These are phyloP conservation scores for Aphrocallistes beatrix DNA, from an alignment of 37 sponge, comb jelly and placozoan genomes.

Conservation along the genomic window DNA sequence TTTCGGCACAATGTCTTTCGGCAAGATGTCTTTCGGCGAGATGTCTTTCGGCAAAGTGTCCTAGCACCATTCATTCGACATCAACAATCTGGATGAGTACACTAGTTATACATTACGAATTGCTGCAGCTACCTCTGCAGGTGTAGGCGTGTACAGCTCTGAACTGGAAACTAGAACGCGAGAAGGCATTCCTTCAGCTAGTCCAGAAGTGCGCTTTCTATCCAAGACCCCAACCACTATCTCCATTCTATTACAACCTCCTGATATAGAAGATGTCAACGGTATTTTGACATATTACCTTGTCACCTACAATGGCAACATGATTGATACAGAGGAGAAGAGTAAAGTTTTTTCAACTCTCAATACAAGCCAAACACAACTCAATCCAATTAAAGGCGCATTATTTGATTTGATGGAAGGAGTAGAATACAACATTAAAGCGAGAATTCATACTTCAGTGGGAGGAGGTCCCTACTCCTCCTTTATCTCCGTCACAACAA, in stretches of 20 bases:
- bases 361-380: too few species aligned
- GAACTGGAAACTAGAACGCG: neutral
- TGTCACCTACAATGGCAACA: neutral
- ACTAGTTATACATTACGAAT: neutral
- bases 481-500: neutral
- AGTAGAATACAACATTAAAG: neutral
- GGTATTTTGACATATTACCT: neutral
- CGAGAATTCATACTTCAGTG: neutral
- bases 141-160: neutral
- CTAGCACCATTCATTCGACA: too few species aligned
- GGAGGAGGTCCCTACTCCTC: slow-evolving; percentile 15
- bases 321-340: neutral
- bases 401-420: neutral
- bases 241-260: neutral
- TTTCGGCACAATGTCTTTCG: too few species aligned
- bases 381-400: neutral
- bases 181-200: neutral
- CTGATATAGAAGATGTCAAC: neutral
- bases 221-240: neutral
- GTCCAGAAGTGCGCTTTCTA: neutral
- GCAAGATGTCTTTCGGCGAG: too few species aligned
- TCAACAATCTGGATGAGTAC: neutral
- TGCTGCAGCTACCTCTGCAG: neutral
- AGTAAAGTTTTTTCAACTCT: too few species aligned
- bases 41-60: too few species aligned